Conservation (phyloP, 2,888 invertebrate species). For the Acanthosoma haemorrhoidale region DNA sequence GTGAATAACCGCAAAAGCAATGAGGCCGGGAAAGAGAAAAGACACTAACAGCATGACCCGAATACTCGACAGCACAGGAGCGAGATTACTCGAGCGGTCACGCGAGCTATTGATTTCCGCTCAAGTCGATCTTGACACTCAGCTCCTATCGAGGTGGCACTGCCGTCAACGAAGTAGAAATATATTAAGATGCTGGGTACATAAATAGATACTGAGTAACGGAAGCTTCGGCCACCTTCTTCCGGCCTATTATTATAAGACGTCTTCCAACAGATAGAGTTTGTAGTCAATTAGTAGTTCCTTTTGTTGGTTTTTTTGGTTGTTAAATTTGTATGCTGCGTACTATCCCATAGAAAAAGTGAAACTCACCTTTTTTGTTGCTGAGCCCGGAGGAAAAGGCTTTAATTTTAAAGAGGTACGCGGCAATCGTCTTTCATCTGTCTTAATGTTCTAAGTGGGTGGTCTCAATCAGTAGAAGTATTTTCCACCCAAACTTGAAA, state of each 20-base stretch:
- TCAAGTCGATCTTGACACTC: neutral
- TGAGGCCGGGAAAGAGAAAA: no score
- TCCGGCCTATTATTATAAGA: conserved; percentile 3
- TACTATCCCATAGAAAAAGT: no score
- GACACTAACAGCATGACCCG: neutral
- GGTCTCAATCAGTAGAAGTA: no score
- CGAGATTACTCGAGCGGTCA: neutral
- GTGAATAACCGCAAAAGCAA: no score
- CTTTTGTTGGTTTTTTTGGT: no score
- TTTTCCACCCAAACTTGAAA: no score
- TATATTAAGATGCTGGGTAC: neutral
- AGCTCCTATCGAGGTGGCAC: neutral
- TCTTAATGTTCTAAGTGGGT: no score
- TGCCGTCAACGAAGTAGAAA: neutral
- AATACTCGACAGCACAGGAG: neutral
- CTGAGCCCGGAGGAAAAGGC: no score
- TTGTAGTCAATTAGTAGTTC: conserved; percentile 9
- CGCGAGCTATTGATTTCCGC: neutral
- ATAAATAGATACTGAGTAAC: neutral
- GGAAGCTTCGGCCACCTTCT: neutral
- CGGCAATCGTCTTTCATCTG: no score
- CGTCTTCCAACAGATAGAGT: neutral
- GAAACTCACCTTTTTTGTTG: no score
- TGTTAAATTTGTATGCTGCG: no score
- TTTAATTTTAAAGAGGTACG: no score